Percentiles rank a stretch among this genome's conserved stretches.
phyloP scores from a whole-genome alignment of 2,797 vertebrate species.

The Pseudochirops corinnae region DNA sequence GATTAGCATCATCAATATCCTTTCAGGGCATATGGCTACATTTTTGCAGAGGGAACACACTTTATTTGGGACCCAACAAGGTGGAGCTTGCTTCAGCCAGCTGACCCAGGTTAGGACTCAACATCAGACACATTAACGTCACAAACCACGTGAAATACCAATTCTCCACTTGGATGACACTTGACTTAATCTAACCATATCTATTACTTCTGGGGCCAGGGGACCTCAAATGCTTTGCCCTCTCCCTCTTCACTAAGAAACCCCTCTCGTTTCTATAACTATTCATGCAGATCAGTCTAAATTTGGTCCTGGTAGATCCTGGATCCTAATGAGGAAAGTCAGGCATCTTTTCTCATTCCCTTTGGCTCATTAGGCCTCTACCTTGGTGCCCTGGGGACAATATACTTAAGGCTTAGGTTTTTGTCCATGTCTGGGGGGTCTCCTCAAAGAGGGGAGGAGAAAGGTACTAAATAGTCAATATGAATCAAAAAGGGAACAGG shows the following conservation, averaged over 20 bases:
- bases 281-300: neutral
- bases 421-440: neutral
- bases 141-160: neutral
- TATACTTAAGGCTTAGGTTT: neutral
- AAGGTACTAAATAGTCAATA: neutral
- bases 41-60: neutral
- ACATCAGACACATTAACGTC: neutral
- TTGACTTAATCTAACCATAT: neutral
- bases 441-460: neutral
- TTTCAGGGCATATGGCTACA: neutral
- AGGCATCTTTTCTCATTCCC: neutral
- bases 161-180: neutral
- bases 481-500: neutral
- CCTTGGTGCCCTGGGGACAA: neutral
- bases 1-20: neutral
- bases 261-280: neutral
- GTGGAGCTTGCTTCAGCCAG: neutral
- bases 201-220: neutral
- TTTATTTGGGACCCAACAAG: neutral
- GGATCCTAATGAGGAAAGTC: neutral
- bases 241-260: neutral
- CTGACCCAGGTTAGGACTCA: neutral
- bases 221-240: neutral
- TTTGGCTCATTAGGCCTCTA: neutral
- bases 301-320: neutral